A percentile compares a stretch with the other conserved stretches of the same genome.
phyloP scores from a whole-genome alignment of 2,797 vertebrate genomes.

The Eidolon dupreanum region DNA sequence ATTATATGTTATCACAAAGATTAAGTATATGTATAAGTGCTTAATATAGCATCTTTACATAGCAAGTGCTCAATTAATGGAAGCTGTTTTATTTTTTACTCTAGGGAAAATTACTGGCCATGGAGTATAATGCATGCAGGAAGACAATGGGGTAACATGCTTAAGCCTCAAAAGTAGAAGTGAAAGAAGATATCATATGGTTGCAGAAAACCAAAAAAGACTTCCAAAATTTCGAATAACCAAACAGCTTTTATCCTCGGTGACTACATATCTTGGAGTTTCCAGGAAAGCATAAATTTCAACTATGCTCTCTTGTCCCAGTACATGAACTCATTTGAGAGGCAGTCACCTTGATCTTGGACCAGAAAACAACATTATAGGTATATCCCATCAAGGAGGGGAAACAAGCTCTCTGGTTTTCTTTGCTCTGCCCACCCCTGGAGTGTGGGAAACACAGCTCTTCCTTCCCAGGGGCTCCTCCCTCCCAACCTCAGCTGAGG shows the following conservation, averaged over 20 bases:
- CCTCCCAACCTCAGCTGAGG: neutral
- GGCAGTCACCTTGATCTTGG: neutral
- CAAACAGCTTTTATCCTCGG: neutral
- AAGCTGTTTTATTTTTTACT: neutral
- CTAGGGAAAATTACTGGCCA: neutral
- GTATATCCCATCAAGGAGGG: neutral
- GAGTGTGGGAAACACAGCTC: neutral
- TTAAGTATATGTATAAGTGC: neutral
- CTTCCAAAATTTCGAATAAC: neutral
- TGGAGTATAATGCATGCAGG: neutral
- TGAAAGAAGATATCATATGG: neutral
- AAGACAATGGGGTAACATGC: neutral
- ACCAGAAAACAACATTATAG: neutral
- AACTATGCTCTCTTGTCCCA: neutral
- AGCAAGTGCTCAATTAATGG: neutral
- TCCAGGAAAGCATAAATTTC: neutral
- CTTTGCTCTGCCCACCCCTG: neutral
- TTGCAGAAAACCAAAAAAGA: neutral
- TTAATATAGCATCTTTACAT: neutral
- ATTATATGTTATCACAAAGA: neutral
- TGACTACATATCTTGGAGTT: neutral
- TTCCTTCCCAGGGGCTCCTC: neutral
- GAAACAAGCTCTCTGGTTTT: neutral
- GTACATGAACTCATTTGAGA: neutral
- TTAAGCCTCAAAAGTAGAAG: neutral